Evolutionary conservation across 2,888 invertebrate species (phyloP).

Genomic region (Drosophila nr. fundita): DNA sequence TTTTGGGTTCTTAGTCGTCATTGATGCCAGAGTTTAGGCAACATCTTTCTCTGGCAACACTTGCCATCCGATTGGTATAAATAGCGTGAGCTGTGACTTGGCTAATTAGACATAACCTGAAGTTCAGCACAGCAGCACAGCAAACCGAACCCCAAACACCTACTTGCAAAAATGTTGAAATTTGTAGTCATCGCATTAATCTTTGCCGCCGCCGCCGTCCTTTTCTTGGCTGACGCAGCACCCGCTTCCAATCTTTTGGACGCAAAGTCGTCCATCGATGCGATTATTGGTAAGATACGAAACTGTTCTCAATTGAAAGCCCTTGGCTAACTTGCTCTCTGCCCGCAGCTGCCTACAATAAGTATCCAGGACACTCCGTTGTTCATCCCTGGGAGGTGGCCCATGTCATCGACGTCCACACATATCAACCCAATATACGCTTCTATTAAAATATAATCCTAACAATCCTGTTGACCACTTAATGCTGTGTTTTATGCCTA

Average conservation of each 20-base stretch:
- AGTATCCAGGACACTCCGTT: constrained; percentile 57
- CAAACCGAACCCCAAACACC: constrained; percentile 9
- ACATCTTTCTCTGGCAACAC: constrained; percentile 17
- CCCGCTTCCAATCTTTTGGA: constrained; percentile 63
- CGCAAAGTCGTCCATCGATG: constrained; percentile 65
- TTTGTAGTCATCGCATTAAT: constrained; percentile 47
- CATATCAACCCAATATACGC: constrained; percentile 18
- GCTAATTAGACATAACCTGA: constrained; percentile 56
- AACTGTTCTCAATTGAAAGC: not conserved
- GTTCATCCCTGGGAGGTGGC: constrained; percentile 67
- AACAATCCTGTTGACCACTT: constrained; percentile 15
- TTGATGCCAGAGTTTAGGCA: constrained; percentile 31
- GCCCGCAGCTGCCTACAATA: constrained; percentile 65
- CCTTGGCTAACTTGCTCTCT: not conserved
- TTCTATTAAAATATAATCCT: not conserved
- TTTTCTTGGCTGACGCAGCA: constrained; percentile 58
- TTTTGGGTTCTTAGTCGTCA: constrained; percentile 29
- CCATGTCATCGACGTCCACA: constrained; percentile 64
- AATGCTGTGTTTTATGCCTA: constrained; percentile 39
- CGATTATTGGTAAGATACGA: constrained; percentile 64
- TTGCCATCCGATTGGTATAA: constrained; percentile 51
- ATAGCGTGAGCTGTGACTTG: constrained; percentile 53
- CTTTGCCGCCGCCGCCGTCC: constrained; percentile 46
- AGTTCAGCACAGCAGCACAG: constrained; percentile 31
- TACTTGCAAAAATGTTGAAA: constrained; percentile 58